phyloP scores from a whole-genome alignment of 2,113 vertebrate genomes.

The Zapornia atra region DNA sequence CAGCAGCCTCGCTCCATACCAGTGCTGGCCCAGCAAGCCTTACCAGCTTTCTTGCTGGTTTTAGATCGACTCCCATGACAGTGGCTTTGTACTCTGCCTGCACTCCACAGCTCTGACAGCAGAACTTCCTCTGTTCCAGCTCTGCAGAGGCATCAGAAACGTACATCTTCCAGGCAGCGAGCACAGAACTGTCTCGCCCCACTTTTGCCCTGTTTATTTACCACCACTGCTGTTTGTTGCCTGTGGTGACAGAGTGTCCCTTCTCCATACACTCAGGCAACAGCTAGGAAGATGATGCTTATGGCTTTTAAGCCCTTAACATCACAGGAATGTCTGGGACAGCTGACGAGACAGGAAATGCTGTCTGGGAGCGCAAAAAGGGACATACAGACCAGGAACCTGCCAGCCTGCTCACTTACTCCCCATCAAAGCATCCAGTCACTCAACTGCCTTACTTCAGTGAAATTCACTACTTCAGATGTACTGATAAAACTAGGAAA shows the following conservation, averaged over 20 bases:
- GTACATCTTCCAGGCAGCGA: background rate
- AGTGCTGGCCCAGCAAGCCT: background rate
- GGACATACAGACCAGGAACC: background rate
- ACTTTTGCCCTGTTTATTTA: background rate
- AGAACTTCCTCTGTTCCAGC: background rate
- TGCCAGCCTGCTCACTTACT: background rate
- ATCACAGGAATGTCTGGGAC: background rate
- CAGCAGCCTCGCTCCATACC: background rate
- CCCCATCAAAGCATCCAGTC: background rate
- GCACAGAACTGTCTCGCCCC: background rate
- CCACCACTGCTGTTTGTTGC: background rate
- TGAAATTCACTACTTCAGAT: background rate
- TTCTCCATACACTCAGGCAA: background rate
- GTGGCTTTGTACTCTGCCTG: background rate
- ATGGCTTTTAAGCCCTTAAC: constrained; percentile 6
- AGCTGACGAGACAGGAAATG: background rate
- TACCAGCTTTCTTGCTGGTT: background rate
- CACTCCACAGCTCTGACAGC: background rate
- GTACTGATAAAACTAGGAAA: background rate
- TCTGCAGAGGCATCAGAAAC: background rate
- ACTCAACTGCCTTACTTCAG: background rate
- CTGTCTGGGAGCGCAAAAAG: background rate
- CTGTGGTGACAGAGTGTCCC: background rate
- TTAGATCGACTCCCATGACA: background rate
- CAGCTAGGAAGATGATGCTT: background rate